Percentiles rank a stretch among this genome's conserved stretches.
Evolutionary conservation across 2,797 vertebrate genomes (phyloP).

Genomic region (Discoglossus pictus): DNA sequence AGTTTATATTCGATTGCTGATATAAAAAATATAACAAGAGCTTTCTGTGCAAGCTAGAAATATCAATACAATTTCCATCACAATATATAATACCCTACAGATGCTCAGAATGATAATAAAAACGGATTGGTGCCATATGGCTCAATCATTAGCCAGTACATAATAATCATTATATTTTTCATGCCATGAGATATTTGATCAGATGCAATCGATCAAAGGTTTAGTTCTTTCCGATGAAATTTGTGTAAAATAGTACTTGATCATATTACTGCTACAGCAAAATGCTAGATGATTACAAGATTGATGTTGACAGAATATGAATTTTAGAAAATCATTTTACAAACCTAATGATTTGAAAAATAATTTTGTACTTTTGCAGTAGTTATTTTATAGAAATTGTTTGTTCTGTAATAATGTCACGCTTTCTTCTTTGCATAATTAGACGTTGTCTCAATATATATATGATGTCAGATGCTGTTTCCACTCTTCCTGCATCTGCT

Average conservation of each 20-base stretch:
- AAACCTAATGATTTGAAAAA: slow-evolving; percentile 5
- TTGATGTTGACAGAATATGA: slow-evolving; percentile 22
- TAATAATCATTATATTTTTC: background rate
- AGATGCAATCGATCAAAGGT: slow-evolving; percentile 31
- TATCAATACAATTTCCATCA: background rate
- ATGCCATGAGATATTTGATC: slow-evolving; percentile 28
- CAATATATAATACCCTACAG: background rate
- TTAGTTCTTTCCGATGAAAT: slow-evolving; percentile 27
- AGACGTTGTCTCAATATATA: too few relatives aligned
- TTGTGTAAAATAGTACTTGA: slow-evolving; percentile 37
- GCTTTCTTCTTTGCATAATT: too few relatives aligned
- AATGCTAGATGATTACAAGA: slow-evolving; percentile 27
- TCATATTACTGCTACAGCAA: slow-evolving; percentile 35
- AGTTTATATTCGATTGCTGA: too few relatives aligned
- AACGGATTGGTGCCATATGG: slow-evolving; percentile 11
- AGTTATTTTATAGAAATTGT: too few relatives aligned
- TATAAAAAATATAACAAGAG: too few relatives aligned
- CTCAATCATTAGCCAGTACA: slow-evolving; percentile 2
- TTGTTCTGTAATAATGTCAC: too few relatives aligned
- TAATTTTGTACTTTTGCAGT: too few relatives aligned
- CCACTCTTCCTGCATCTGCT: too few relatives aligned
- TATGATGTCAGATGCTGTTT: too few relatives aligned
- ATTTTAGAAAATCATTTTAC: slow-evolving; percentile 4
- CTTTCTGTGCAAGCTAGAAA: background rate
- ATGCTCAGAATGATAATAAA: background rate